Evolutionary conservation across 2,888 invertebrate species (phyloP), one percentile per base, ranked within the genome.

Genomic region (Heteromurus nitidus): DNA sequence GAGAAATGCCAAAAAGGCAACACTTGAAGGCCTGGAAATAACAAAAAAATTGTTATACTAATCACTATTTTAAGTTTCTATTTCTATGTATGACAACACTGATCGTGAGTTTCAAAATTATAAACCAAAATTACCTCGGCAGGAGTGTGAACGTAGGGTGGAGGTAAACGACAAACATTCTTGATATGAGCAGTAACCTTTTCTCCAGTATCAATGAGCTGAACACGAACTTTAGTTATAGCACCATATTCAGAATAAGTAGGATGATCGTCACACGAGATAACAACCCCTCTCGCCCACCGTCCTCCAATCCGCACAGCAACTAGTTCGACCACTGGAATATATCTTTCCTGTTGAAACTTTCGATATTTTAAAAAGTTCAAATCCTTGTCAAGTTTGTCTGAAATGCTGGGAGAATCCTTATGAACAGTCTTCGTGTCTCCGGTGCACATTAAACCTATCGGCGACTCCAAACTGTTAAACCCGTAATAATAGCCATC

Each of bases 191-290:
- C 47, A 0, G 24, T 47, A 0, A 65, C 3, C 20, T 65, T 73
- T 31, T 72, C 62, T 16, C 82, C 82, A 2, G 82, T 72, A 11
- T 82, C 82, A 9, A 82, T 13, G 1, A 82, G 62, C n/a, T 77
- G 77, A 28, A 73, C 62, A 0, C 53, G 50, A 24, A 73, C 26
- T 0, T 47, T 13, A 0, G 26, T 1, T 9, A 24, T 11, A 1
- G 7, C 5, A 11, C 9, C 1, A 9, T 26, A 47, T 1, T 50
- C 22, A 20, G 22, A 3, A 36, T n/a, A n/a, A n/a, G n/a, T n/a
- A n/a, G n/a, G n/a, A n/a, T n/a, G n/a, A n/a, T n/a, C n/a, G n/a
- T 5, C 24, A 0, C 13, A 20, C 1, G 9, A 1, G 3, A 28
- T 13, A 7, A 68, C 42, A 1, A 68, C 1, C n/a, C 47, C 82